Conservation (phyloP, 2,113 vertebrate species). For the Candoia aspera region DNA sequence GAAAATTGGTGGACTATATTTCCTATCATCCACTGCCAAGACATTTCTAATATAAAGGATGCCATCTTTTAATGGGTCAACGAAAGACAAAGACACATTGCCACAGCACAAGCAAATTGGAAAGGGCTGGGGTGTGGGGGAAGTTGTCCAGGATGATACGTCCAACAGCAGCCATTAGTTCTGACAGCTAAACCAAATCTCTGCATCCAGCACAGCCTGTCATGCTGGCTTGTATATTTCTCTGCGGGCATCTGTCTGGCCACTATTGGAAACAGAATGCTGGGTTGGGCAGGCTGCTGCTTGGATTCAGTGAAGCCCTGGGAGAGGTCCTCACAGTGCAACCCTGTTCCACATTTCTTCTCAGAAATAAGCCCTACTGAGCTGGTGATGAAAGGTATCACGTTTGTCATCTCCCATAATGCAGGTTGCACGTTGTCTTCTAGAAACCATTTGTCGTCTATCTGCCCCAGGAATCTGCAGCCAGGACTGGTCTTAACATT, state of each 20-base stretch:
- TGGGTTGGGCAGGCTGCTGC: not conserved
- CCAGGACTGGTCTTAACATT: no score
- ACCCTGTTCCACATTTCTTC: not conserved
- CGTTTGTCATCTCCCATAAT: not conserved
- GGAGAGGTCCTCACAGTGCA: not conserved
- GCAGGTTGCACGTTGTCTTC: not conserved
- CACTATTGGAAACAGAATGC: not conserved
- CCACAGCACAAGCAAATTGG: not conserved
- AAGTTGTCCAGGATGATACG: not conserved
- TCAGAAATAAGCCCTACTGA: not conserved
- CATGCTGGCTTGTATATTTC: not conserved
- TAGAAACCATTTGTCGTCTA: not conserved
- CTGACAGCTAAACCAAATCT: not conserved
- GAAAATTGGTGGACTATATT: not conserved
- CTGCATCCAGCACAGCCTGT: not conserved
- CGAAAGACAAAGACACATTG: not conserved
- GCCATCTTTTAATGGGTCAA: not conserved
- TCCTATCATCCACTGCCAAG: not conserved
- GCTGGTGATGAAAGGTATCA: not conserved
- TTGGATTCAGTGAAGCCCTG: not conserved
- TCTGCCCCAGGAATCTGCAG: not conserved
- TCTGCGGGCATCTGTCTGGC: not conserved
- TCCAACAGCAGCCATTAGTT: not conserved
- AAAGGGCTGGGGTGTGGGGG: not conserved
- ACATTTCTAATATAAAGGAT: not conserved